Evolutionary conservation across 2,888 invertebrate genomes (phyloP), one percentile per base, ranked within the genome.

Genomic region (Mimas tiliae): DNA sequence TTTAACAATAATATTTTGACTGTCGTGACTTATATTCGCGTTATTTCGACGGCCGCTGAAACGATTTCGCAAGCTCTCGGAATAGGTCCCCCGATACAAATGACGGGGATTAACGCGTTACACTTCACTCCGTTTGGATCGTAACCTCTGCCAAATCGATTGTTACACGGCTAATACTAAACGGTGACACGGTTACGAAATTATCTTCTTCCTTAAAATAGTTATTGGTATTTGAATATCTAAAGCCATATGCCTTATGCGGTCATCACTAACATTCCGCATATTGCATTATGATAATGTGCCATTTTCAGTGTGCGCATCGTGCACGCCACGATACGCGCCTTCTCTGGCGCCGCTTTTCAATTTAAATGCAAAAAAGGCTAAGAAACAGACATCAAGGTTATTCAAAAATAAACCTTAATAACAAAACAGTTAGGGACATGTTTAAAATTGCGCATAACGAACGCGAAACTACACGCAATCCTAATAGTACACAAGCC

Each of bases 251-350:
- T 80, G 69, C 86, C 85, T 81, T 85, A 86, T 83, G 80, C 79
- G 83, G 85, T 82, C 86, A 87, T 88, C 83, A 82, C 86, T 87
- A 85, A 80, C 85, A 90, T 90, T 89, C 87, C 89, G 79, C 82
- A 85, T 87, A 83, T 87, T 88, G 87, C 88, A 89, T 91, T 90
- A 91, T 91, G 89, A 87, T 92, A 91, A 91, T 91, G 85, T 85
- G 89, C 88, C 88, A 90, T 90, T 91, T 90, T 83, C 85, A 88
- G 84, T 85, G 82, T 82, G 87, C 85, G 83, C 86, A 86, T 87
- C 87, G 84, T 85, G 85, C 80, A 70, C 75, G 79, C 79, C 78
- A 72, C 77, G 77, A 82, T 86, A 83, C 84, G 83, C 83, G 85
- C 83, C 82, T 75, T 80, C 80, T 70, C 81, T 85, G 88, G 89